Evolutionary conservation across 1,140 invertebrate species (phyloP), one percentile per base, ranked within the genome.

Genomic region (Piezodorus guildinii): DNA sequence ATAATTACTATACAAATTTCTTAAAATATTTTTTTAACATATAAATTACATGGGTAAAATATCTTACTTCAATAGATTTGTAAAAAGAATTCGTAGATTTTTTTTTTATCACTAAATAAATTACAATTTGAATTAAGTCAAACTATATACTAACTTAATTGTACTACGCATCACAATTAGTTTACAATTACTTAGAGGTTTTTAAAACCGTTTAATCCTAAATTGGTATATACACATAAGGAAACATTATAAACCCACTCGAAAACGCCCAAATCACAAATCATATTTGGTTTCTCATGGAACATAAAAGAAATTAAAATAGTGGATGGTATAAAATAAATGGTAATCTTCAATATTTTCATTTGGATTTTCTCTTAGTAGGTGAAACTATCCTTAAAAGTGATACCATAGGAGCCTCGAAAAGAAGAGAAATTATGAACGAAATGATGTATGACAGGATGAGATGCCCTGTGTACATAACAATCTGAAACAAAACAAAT

Each of bases 341-440:
- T 39, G 34, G 34, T 39, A 10, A 39, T 39, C 34, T 39, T 39
- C 34, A 39, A 39, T 39, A 69, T 80, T 81, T 67, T 65, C 44
- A 67, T 17, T 65, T 67, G 19, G 60, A 27, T 61, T 80, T 79
- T 71, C 81, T 79, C 65, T 70, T 73, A 68, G 79, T 83, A 39
- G 86, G 85, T 8, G 85, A 80, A 8, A 90, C 71, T 67, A 90
- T 87, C 75, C 88, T 87, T n/a, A 91, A 77, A 82, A 90, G 86
- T 68, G 86, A 87, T 60, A 91, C 88, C 44, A 88, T 80, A 23
- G 88, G 88, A 60, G 88, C 88, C 77, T 91, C 88, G 71, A 89
- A 90, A 0, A 84, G 81, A 39, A 91, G 73, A 0, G 88, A 90
- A 58, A 91, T 78, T 16, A 88, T 71, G 72, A 91, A 90, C 0